Conservation (phyloP, 2,888 invertebrate genomes). For the Drosophila kambysellisi region DNA sequence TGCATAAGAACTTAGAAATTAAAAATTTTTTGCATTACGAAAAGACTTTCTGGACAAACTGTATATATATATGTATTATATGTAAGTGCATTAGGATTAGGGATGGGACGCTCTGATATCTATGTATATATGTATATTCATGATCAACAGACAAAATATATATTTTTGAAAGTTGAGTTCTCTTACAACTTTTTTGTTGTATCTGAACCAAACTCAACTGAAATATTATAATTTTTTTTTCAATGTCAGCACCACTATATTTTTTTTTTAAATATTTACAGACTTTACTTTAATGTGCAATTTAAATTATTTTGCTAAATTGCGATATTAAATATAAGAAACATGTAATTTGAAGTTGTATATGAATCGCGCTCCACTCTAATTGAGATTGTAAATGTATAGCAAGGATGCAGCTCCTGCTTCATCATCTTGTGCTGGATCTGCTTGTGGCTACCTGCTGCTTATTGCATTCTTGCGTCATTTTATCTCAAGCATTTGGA, state of each 20-base stretch:
- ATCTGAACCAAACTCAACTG: background rate
- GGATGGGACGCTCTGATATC: background rate
- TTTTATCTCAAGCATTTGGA: constrained; percentile 79
- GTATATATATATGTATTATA: background rate
- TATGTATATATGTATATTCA: too few species aligned
- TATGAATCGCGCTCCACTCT: background rate
- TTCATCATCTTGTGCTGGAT: constrained; percentile 33
- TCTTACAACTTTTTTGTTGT: background rate
- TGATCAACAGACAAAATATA: too few species aligned
- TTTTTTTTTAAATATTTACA: background rate
- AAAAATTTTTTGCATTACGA: too few species aligned
- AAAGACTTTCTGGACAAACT: too few species aligned
- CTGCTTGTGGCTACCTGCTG: constrained; percentile 64
- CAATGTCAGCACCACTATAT: background rate
- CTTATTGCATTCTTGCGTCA: constrained; percentile 55
- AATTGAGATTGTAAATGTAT: constrained; percentile 20
- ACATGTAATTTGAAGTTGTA: background rate
- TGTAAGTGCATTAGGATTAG: background rate
- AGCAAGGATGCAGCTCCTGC: constrained; percentile 26
- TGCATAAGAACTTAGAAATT: too few species aligned
- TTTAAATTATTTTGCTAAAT: background rate
- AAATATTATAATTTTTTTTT: background rate
- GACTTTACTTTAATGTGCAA: background rate
- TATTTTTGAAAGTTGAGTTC: background rate
- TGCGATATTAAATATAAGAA: background rate